Evolutionary conservation across 2,797 vertebrate genomes (phyloP).

Genomic region (Hypotaenidia philippensis): DNA sequence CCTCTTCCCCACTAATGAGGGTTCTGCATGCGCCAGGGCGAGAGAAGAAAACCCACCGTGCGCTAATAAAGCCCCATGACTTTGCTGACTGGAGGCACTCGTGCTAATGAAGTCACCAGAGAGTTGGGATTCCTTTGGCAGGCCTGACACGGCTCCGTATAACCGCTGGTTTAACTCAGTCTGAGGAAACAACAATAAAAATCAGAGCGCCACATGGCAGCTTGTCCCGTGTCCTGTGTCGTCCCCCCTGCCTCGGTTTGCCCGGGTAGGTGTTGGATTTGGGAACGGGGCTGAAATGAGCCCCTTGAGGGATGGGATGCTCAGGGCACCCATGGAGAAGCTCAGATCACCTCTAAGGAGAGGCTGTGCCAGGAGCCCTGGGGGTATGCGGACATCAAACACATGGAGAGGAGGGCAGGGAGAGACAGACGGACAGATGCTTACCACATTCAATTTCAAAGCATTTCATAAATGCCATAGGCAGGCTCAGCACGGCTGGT

Average conservation of each 20-base stretch:
- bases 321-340: fast-evolving
- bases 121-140: conserved; percentile 66
- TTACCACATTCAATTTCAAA: background rate
- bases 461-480: background rate
- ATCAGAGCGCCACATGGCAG: background rate
- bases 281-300: fast-evolving
- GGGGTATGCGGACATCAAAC: fast-evolving
- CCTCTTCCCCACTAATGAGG: conserved; percentile 70
- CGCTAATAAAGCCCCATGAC: background rate
- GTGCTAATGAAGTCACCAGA: conserved; percentile 78
- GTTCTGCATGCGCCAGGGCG: background rate
- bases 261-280: fast-evolving
- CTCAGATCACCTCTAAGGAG: background rate
- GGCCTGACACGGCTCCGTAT: background rate
- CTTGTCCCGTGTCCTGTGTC: background rate
- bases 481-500: fast-evolving
- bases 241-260: background rate
- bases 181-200: conserved; percentile 1
- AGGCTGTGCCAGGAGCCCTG: background rate
- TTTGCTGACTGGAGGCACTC: conserved; percentile 52
- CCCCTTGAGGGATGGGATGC: fast-evolving
- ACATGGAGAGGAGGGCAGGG: background rate
- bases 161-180: background rate
- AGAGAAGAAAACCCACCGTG: background rate
- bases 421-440: background rate